Percentiles rank a stretch among this genome's conserved stretches.
Conservation (phyloP, 2,113 vertebrate species). For the Cyprinus carpio region DNA sequence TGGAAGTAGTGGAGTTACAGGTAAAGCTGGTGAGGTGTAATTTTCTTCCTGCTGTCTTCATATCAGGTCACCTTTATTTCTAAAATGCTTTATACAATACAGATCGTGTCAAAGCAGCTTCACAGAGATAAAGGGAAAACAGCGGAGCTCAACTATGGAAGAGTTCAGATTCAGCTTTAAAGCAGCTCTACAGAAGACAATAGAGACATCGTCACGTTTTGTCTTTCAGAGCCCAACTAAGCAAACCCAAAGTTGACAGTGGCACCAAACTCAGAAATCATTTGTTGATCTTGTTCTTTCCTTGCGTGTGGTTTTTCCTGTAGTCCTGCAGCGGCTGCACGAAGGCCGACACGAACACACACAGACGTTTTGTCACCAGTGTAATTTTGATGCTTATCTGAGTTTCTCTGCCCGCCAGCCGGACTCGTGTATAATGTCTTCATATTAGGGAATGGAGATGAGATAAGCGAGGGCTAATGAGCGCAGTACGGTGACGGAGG, state of each 20-base stretch:
- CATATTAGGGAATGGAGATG: slow-evolving; percentile 57
- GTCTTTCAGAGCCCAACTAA: too few relatives aligned
- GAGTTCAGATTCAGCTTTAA: too few relatives aligned
- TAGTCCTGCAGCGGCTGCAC: not conserved
- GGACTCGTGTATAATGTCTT: slow-evolving; percentile 48
- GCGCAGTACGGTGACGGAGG: slow-evolving; percentile 25
- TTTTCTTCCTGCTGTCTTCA: not conserved
- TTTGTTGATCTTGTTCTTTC: too few relatives aligned
- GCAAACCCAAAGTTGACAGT: too few relatives aligned
- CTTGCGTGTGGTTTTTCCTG: not conserved
- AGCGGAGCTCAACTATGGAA: too few relatives aligned
- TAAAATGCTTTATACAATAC: not conserved
- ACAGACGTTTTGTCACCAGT: slow-evolving; percentile 60
- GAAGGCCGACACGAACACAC: slow-evolving; percentile 58
- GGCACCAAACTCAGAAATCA: too few relatives aligned
- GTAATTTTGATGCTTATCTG: slow-evolving; percentile 70
- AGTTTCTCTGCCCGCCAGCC: slow-evolving; percentile 56
- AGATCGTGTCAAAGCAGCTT: not conserved
- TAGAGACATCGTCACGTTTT: too few relatives aligned
- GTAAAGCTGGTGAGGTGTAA: not conserved
- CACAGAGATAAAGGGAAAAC: too few relatives aligned
- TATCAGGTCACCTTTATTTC: not conserved
- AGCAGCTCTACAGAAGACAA: too few relatives aligned
- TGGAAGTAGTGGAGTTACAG: not conserved
- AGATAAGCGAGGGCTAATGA: slow-evolving; percentile 41